Percentiles rank a stretch among this genome's conserved stretches.
phyloP scores from a whole-genome alignment of 2,113 vertebrate genomes.

The Bubo scandiacus region DNA sequence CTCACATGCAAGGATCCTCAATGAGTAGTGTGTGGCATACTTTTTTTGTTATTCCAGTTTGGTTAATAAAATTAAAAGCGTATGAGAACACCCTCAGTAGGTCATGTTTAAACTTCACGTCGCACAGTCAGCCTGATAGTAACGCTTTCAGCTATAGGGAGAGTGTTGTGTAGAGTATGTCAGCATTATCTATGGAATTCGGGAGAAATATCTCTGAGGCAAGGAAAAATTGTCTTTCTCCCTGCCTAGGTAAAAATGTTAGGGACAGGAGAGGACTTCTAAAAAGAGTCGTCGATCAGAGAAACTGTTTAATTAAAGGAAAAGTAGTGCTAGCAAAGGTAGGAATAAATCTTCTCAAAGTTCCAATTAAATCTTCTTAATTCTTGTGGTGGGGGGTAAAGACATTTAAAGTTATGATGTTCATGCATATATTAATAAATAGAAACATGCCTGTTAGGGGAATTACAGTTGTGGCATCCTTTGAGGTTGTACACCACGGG shows the following conservation, averaged over 20 bases:
- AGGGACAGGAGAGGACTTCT: background rate
- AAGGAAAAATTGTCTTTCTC: background rate
- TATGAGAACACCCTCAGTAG: background rate
- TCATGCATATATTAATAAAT: background rate
- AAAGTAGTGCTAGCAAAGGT: background rate
- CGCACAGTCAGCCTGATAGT: background rate
- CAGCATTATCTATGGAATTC: background rate
- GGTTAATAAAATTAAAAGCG: background rate
- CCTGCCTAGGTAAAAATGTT: background rate
- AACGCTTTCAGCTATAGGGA: too few relatives aligned
- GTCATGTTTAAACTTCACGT: background rate
- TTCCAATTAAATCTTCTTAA: background rate
- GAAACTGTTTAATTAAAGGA: background rate
- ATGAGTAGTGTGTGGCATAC: rapidly evolving
- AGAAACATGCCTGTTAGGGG: background rate
- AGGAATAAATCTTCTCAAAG: background rate
- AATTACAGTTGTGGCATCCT: background rate
- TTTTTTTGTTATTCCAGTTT: background rate
- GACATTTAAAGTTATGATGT: background rate
- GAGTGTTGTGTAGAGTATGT: background rate
- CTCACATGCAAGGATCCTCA: background rate
- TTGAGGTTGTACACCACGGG: background rate
- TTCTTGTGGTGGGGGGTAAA: background rate
- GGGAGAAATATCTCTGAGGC: background rate
- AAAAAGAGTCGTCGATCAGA: background rate